These are phyloP conservation scores for Philereme transversata DNA, from an alignment of 2,888 invertebrate species.

Conservation along the genomic window DNA sequence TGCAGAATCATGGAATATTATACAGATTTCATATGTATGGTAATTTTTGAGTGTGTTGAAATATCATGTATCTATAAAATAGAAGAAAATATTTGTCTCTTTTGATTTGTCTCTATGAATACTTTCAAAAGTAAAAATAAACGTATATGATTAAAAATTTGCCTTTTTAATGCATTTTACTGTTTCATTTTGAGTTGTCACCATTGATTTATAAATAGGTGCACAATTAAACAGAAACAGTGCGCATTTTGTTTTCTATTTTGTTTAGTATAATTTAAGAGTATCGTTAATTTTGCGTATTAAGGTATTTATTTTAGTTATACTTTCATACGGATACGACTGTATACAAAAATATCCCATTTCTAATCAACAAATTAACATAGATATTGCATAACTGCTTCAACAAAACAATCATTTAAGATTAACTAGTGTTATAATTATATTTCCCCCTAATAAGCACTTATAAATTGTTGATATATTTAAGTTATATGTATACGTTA, in stretches of 20 bases:
- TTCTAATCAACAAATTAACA: constrained; percentile 27
- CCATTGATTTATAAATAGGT: constrained; percentile 44
- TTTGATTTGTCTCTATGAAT: constrained; percentile 51
- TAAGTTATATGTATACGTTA: constrained; percentile 55
- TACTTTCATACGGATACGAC: constrained; percentile 80
- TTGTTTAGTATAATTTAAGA: constrained; percentile 68
- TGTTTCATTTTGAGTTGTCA: constrained; percentile 53
- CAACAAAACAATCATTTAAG: constrained; percentile 23
- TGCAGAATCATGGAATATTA: constrained; percentile 44
- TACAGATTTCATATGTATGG: constrained; percentile 38
- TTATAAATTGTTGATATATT: constrained; percentile 68
- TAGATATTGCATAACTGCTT: constrained; percentile 29
- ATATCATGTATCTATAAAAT: constrained; percentile 38
- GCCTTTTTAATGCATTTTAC: constrained; percentile 77
- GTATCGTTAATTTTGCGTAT: constrained; percentile 76
- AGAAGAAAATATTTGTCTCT: constrained; percentile 46
- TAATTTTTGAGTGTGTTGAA: constrained; percentile 45
- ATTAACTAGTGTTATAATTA: constrained; percentile 21
- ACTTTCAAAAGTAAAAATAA: constrained; percentile 65
- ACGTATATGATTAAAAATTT: constrained; percentile 68
- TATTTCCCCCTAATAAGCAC: constrained; percentile 55
- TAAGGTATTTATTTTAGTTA: constrained; percentile 84
- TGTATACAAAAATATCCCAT: constrained; percentile 66
- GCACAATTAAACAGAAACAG: constrained; percentile 49
- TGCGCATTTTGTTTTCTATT: constrained; percentile 68